Percentiles rank a stretch among this genome's conserved stretches.
phyloP scores from a whole-genome alignment of 2,888 invertebrate species.

The Brenthis hecate region DNA sequence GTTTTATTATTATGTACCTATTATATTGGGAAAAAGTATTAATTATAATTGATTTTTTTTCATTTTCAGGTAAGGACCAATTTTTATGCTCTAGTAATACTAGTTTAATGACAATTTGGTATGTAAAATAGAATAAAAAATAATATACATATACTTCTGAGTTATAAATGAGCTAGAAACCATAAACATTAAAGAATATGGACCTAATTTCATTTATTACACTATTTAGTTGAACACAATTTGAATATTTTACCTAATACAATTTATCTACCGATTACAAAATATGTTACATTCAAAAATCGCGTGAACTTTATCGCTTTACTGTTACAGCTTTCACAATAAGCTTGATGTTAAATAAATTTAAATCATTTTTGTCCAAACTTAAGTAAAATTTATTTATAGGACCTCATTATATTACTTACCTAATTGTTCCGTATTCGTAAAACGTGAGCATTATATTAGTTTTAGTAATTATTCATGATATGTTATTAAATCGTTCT shows the following conservation, averaged over 20 bases:
- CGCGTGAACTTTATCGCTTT: constrained; percentile 30
- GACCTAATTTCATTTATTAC: no score
- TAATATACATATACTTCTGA: no score
- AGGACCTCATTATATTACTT: not conserved
- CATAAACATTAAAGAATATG: no score
- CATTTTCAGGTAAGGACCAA: no score
- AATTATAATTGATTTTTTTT: constrained; percentile 1
- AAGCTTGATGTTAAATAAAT: constrained; percentile 5
- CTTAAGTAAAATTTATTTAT: not conserved
- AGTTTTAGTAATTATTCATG: constrained; percentile 1
- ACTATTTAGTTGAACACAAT: not conserved
- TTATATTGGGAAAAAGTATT: not conserved
- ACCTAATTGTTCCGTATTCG: not conserved
- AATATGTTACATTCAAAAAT: constrained; percentile 32
- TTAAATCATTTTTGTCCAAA: constrained; percentile 4
- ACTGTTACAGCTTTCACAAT: constrained; percentile 2
- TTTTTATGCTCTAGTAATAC: no score
- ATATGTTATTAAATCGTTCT: not conserved
- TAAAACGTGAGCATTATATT: not conserved
- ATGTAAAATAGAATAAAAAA: no score
- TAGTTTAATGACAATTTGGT: no score
- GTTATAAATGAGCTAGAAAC: no score
- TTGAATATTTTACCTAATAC: not conserved
- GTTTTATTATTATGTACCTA: not conserved
- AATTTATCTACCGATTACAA: not conserved